Evolutionary conservation across 2,888 invertebrate species (phyloP).

Genomic region (Dynastes grantii): DNA sequence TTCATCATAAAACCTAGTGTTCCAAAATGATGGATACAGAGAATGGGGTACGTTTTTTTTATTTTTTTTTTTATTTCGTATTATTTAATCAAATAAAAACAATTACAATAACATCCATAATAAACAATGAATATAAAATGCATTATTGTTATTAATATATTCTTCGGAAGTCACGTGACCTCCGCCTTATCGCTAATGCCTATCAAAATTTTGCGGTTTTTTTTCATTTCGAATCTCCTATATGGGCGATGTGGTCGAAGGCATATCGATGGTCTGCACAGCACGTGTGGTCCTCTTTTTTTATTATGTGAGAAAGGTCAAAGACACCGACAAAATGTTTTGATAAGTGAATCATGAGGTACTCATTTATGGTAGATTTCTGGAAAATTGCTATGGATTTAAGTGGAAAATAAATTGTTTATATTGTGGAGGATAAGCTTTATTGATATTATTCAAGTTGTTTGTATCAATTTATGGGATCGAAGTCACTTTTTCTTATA

Average conservation of each 20-base stretch:
- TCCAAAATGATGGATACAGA: constrained; percentile 54
- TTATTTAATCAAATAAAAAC: background rate
- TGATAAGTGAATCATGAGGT: too few species aligned
- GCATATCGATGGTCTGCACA: background rate
- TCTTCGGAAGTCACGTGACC: too few species aligned
- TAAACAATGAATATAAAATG: background rate
- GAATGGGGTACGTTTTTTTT: constrained; percentile 54
- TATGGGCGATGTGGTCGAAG: background rate
- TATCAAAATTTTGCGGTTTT: constrained; percentile 7
- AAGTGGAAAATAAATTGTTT: too few species aligned
- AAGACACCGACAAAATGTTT: constrained; percentile 12
- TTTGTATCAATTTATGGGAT: too few species aligned
- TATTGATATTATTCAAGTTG: too few species aligned
- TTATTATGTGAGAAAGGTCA: background rate
- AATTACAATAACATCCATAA: background rate
- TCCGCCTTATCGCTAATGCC: background rate
- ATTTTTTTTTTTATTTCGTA: background rate
- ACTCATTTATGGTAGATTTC: too few species aligned
- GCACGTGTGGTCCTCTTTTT: background rate
- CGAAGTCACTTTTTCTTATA: too few species aligned
- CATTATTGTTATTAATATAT: too few species aligned
- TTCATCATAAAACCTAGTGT: background rate
- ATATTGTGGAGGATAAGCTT: too few species aligned
- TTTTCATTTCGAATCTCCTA: background rate
- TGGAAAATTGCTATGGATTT: too few species aligned